Evolutionary conservation across 2,797 vertebrate genomes (phyloP).

Genomic region (Muscicapa striata): DNA sequence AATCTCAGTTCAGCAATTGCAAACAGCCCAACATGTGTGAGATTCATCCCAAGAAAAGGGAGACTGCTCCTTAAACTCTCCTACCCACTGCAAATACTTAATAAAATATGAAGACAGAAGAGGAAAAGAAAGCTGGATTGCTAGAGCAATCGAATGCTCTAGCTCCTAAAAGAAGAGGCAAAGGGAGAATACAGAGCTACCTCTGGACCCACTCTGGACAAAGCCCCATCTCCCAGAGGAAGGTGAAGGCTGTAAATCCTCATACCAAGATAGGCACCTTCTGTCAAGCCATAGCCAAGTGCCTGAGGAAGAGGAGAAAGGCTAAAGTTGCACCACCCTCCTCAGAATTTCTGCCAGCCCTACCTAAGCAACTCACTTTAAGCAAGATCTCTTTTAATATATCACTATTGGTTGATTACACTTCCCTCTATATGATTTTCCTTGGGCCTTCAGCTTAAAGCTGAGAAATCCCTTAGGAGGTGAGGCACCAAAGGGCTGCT

Average conservation of each 20-base stretch:
- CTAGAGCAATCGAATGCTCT: background rate
- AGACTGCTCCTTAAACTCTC: background rate
- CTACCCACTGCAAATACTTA: background rate
- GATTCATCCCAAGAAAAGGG: background rate
- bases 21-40: background rate
- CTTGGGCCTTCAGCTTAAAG: background rate
- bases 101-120: background rate
- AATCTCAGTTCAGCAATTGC: background rate
- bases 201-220: background rate
- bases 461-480: background rate
- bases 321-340: background rate
- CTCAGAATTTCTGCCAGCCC: background rate
- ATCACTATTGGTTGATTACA: background rate
- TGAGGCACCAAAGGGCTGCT: background rate
- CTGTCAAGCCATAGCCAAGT: background rate
- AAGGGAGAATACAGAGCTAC: background rate
- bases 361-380: background rate
- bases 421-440: background rate
- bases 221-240: background rate
- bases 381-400: background rate
- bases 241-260: background rate
- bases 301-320: background rate
- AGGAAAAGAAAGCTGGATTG: background rate
- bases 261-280: background rate
- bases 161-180: background rate